Percentiles rank a stretch among this genome's conserved stretches.
These are phyloP conservation scores for Criorhina ranunculi DNA, from an alignment of 2,888 invertebrate genomes.

Conservation along the genomic window DNA sequence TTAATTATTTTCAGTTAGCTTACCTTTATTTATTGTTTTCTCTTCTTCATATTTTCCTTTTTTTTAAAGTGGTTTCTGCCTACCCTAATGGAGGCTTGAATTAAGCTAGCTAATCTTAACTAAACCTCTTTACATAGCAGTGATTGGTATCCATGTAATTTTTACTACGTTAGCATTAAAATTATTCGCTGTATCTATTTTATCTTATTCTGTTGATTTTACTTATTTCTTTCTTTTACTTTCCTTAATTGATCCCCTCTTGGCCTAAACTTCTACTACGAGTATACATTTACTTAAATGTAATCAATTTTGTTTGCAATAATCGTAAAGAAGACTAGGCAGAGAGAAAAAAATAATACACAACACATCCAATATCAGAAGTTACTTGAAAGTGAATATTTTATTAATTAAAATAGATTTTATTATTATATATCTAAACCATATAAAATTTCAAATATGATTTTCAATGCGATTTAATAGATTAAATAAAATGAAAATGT, in stretches of 20 bases:
- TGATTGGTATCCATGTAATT: conserved; percentile 35
- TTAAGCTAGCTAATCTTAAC: conserved; percentile 41
- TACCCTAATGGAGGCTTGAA: neutral
- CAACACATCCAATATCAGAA: conserved; percentile 32
- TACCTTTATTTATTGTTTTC: conserved; percentile 20
- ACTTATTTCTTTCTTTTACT: neutral
- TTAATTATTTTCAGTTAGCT: conserved; percentile 21
- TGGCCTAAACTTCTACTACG: conserved; percentile 1
- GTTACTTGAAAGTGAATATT: conserved; percentile 56
- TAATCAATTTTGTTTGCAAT: conserved; percentile 54
- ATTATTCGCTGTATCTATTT: conserved; percentile 4
- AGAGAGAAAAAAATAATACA: conserved; percentile 30
- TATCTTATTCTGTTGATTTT: conserved; percentile 28
- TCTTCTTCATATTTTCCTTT: conserved; percentile 4
- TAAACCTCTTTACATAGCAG: conserved; percentile 4
- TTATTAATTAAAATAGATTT: conserved; percentile 56
- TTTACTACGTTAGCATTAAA: conserved; percentile 22
- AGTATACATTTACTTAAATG: conserved; percentile 11
- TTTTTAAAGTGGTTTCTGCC: neutral
- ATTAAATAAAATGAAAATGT: conserved; percentile 59
- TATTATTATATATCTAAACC: conserved; percentile 52
- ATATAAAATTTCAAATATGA: conserved; percentile 49
- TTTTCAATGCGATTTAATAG: conserved; percentile 67
- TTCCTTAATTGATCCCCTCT: neutral
- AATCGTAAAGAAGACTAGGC: conserved; percentile 38